Base-by-base conservation (phyloP, 2,113 vertebrate genomes). In the Amphiprion ocellaris region DNA sequence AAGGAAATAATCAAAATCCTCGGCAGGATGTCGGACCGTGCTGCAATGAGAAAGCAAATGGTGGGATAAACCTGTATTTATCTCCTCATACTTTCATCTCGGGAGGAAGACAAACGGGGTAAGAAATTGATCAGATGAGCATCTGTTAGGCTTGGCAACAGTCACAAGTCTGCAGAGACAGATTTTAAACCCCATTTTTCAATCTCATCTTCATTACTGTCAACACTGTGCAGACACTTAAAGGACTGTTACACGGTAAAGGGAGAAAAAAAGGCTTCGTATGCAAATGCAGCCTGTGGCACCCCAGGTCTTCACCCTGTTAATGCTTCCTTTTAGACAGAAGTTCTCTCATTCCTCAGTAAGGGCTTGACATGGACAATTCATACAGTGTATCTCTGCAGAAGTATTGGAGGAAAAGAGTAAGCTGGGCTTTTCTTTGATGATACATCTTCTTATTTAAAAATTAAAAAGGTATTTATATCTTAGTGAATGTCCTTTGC, bases 41-140 rank as follows among this genome's bases (percentile, higher is more conserved):
- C 71, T 26, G 72, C 85, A 83, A 79, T 59, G 65, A 84, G 78
- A 81, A 82, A 86, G 84, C 85, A 90, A 92, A 92, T 87, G 83
- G 86, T 85, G 77, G 66, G 75, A 82, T 85, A 83, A 90, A 91
- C 89, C 85, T 84, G 86, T 84, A 87, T 87, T 90, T 93, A 88
- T 93, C 84, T 86, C 61, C 61, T 85, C 65, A 69, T 73, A 54
- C 82, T 91, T 90, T 89, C 86, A 89, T 89, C 89, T 74, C 1
- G 15, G 74, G 67, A 89, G 74, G 81, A 89, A 90, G 83, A 93
- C 83, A 91, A 90, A 90, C 80, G 37, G 80, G 76, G 71, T 83
- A 77, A 87, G 88, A 85, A 89, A 92, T 83, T 91, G 91, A 93
- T 93, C 90, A 92, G 85, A 91, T 92, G 90, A 92, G 90, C 88